Evolutionary conservation across 30 jellyfish, hydroid and myxozoan genomes (phyloP), one percentile per base, ranked within the genome.

Genomic region (Hydractinia echinata): DNA sequence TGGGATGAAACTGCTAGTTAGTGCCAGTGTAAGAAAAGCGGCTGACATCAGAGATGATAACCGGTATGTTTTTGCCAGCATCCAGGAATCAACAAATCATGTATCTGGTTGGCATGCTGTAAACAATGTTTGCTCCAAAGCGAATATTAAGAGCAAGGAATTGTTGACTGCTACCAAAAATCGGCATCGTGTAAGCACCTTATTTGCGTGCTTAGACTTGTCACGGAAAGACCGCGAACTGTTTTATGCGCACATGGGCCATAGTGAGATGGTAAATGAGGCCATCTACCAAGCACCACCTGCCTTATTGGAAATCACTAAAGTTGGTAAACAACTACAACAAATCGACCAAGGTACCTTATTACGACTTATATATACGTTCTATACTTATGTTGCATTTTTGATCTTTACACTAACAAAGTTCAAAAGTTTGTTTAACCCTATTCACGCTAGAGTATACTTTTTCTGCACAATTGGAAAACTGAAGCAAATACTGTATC

Each of bases 291-390:
- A 66, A 66, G 76, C 30, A 18, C 76, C 76, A 18, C 76, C 76
- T 5, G 76, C 8, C 51, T 66, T 66, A 66, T 18, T 66, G 76
- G 76, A 66, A 66, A 66, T 66, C 30, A 10, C 76, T 66, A 66
- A 66, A 66, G 76, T 66, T 66, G 76, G 76, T 18, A 66, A 66
- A 10, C 83, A 73, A 44, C 83, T 73, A 44, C 83, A 44, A 16
- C 49, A 54, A 54, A 48, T 73, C 49, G 83, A 73, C 53, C 14
- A 44, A 44, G 60, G 83, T 73, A 10, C n/a, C n/a, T n/a, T n/a
- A n/a, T n/a, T n/a, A n/a, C n/a, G n/a, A n/a, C n/a, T n/a, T n/a
- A n/a, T n/a, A n/a, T n/a, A n/a, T n/a, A n/a, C n/a, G n/a, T n/a
- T n/a, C n/a, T n/a, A n/a, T n/a, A n/a, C n/a, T n/a, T n/a, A n/a